Conservation (phyloP, 2,797 vertebrate genomes). For the Anableps anableps region DNA sequence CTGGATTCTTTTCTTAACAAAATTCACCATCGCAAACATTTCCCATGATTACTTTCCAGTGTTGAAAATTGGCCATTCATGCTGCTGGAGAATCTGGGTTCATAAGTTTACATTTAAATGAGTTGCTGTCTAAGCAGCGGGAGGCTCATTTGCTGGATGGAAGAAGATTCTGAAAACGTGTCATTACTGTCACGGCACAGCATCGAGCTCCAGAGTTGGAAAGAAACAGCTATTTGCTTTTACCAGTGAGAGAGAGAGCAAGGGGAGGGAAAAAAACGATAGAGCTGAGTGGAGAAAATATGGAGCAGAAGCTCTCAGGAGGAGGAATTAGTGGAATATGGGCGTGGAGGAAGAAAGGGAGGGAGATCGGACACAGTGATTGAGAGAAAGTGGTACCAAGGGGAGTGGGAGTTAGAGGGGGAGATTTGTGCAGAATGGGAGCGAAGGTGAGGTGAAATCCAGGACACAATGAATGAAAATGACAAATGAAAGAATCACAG, state of each 20-base stretch:
- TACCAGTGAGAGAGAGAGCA: constrained; percentile 12
- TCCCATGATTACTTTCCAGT: constrained; percentile 59
- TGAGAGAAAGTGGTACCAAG: constrained; percentile 51
- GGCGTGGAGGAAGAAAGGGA: constrained; percentile 31
- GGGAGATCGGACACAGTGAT: constrained; percentile 50
- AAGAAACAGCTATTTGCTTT: constrained; percentile 46
- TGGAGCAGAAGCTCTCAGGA: constrained; percentile 49
- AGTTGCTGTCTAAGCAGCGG: constrained; percentile 51
- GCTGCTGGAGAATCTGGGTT: constrained; percentile 48
- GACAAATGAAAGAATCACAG: constrained; percentile 68
- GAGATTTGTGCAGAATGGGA: constrained; percentile 53
- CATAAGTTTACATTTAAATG: constrained; percentile 68
- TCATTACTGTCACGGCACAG: constrained; percentile 55
- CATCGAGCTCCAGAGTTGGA: constrained; percentile 37
- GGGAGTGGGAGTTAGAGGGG: constrained; percentile 40
- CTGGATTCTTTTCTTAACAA: constrained; percentile 57
- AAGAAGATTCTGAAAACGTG: constrained; percentile 58
- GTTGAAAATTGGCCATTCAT: constrained; percentile 58
- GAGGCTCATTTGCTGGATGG: constrained; percentile 28
- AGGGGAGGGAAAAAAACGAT: constrained; percentile 19
- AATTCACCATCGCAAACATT: constrained; percentile 49
- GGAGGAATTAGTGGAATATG: constrained; percentile 57
- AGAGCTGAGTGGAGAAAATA: constrained; percentile 36
- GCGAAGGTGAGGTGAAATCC: constrained; percentile 65
- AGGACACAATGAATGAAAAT: constrained; percentile 60